phyloP scores from a whole-genome alignment of 1,140 invertebrate species.

The Phthorimaea operculella region DNA sequence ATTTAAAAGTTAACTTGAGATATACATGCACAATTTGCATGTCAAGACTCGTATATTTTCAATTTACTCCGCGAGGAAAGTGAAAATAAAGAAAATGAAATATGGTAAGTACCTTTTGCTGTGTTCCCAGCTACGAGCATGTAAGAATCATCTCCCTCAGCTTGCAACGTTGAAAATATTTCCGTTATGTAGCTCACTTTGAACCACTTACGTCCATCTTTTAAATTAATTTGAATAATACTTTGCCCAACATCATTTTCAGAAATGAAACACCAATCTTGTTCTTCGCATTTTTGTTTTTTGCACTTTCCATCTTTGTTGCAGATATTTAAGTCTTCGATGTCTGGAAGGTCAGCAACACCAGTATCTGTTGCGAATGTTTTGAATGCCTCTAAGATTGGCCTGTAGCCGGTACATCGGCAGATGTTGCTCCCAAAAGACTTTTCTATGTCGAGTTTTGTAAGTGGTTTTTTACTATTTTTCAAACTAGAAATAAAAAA shows the following conservation, averaged over 20 bases:
- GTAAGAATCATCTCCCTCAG: slow-evolving; percentile 49
- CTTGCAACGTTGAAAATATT: slow-evolving; percentile 65
- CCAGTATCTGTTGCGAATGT: slow-evolving; percentile 65
- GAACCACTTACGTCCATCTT: slow-evolving; percentile 49
- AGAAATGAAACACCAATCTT: slow-evolving; percentile 39
- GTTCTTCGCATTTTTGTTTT: slow-evolving; percentile 42
- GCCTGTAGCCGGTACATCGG: slow-evolving; percentile 84
- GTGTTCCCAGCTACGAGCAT: slow-evolving; percentile 73
- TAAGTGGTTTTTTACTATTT: slow-evolving; percentile 50
- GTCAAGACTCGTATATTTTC: no score
- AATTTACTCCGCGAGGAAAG: no score
- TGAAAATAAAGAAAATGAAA: not conserved
- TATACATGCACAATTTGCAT: no score
- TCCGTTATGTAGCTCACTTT: slow-evolving; percentile 57
- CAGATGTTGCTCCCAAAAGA: slow-evolving; percentile 81
- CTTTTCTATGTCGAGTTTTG: slow-evolving; percentile 75
- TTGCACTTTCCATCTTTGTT: slow-evolving; percentile 19
- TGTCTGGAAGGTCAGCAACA: slow-evolving; percentile 24
- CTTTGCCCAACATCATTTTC: slow-evolving; percentile 30
- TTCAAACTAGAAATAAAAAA: slow-evolving; percentile 34
- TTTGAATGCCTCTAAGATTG: slow-evolving; percentile 83
- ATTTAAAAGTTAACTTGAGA: not conserved
- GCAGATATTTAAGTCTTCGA: slow-evolving; percentile 37
- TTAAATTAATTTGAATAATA: slow-evolving; percentile 30
- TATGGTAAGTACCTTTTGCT: slow-evolving; percentile 27